Base-by-base conservation (phyloP, 1,140 invertebrate genomes). In the Acromyrmex echinatior region DNA sequence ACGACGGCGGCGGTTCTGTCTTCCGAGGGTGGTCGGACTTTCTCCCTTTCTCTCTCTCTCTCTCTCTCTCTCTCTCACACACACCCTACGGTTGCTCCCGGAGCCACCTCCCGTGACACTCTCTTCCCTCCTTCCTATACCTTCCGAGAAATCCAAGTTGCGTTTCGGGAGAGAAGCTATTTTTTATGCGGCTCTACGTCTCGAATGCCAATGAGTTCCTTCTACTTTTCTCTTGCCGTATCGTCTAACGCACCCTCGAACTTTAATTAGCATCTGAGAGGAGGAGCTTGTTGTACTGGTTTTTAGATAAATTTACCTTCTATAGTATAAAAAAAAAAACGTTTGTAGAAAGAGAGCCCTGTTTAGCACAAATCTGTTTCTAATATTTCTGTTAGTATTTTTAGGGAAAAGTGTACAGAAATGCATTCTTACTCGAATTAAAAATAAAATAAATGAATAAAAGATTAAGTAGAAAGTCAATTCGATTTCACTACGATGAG, bases 161-260 rank as follows among this genome's bases (percentile, higher is more conserved):
- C 81, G 66, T 87, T 90, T 25, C 35, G 74, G 49, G 68, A 70
- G 76, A 81, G 80, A 87, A 86, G 91, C 88, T 92, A 92, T 91
- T 91, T 92, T 90, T 92, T 90, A 88, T 90, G 71, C 78, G 21
- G 14, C 53, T 73, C 68, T 88, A 80, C 49, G 78, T 56, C 82
- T 51, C 76, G 87, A 92, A 90, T 91, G 86, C 68, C 90, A 87
- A 92, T 90, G 89, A 92, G 68, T 70, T 73, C 70, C 39, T 85
- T 49, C 70, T 84, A 58, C 74, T 80, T 18, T 21, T 78, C 35
- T 21, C 77, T 73, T 73, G 35, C 56, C 35, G 12, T 65, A 60
- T 87, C 68, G 60, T 76, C 60, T 70, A 60, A n/a, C 39, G 63
- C 35, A 58, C 18, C 86, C 79, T 28, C 45, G 39, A 62, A 85